Evolutionary conservation across 2,113 vertebrate species (phyloP).

Genomic region (Mirounga angustirostris): DNA sequence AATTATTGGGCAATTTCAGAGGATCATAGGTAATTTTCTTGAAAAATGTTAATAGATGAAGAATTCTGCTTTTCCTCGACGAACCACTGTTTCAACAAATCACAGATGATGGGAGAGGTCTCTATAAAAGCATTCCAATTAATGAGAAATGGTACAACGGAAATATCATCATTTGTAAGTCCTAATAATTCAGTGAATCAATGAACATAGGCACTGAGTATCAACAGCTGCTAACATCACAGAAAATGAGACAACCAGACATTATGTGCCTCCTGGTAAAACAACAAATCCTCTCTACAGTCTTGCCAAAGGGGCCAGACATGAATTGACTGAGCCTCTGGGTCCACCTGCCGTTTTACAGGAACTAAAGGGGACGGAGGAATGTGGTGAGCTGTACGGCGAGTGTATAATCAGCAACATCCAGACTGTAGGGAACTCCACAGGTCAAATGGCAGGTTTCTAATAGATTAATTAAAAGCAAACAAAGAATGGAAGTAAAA

Average conservation of each 20-base stretch:
- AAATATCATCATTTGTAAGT: background rate
- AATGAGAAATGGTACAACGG: background rate
- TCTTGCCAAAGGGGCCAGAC: background rate
- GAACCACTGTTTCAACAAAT: slow-evolving; percentile 32
- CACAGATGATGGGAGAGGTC: background rate
- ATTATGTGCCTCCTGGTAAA: background rate
- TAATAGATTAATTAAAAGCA: background rate
- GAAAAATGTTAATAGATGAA: slow-evolving; percentile 49
- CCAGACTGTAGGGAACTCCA: background rate
- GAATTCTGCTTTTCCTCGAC: background rate
- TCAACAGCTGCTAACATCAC: background rate
- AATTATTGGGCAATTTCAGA: background rate
- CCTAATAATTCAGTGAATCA: background rate
- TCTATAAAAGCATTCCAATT: background rate
- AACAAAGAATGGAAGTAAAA: background rate
- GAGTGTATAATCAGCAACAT: background rate
- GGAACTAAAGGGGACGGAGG: background rate
- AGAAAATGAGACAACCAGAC: background rate
- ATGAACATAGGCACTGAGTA: background rate
- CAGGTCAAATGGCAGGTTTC: background rate
- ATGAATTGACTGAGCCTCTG: background rate
- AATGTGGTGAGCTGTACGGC: accelerated
- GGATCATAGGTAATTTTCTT: background rate
- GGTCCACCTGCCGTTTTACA: background rate
- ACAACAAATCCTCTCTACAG: background rate